A percentile compares a stretch with the other conserved stretches of the same genome.
Conservation (phyloP, 2,888 invertebrate genomes). For the Drosophila paramelanica region DNA sequence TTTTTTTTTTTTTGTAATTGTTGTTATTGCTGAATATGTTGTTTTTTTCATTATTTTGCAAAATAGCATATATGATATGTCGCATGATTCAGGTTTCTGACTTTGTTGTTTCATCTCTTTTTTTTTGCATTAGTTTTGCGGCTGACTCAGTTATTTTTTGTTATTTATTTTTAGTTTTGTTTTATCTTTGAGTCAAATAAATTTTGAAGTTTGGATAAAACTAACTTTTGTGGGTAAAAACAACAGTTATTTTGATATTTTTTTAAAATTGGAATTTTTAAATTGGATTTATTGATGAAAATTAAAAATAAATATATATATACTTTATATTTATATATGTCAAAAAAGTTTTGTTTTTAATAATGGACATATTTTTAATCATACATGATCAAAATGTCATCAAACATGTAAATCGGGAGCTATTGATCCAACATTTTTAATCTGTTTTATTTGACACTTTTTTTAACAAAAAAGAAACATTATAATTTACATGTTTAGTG, state of each 20-base stretch:
- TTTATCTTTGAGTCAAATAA: background rate
- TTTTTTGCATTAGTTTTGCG: slow-evolving; percentile 23
- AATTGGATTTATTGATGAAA: too few species aligned
- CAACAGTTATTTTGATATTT: too few species aligned
- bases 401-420: too few species aligned
- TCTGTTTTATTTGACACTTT: too few species aligned
- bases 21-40: slow-evolving; percentile 17
- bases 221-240: background rate
- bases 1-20: slow-evolving; percentile 30
- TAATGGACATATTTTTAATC: too few species aligned
- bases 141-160: slow-evolving; percentile 7
- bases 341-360: too few species aligned
- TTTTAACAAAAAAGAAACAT: background rate
- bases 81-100: slow-evolving; percentile 57
- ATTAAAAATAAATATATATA: too few species aligned
- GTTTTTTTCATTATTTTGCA: slow-evolving; percentile 40
- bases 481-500: background rate
- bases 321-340: too few species aligned
- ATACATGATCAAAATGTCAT: too few species aligned
- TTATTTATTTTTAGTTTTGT: slow-evolving; percentile 1
- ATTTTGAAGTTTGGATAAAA: background rate
- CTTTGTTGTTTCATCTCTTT: slow-evolving; percentile 7
- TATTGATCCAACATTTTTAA: too few species aligned
- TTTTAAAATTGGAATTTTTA: too few species aligned
- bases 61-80: slow-evolving; percentile 47